Base-by-base conservation (phyloP, 2,888 invertebrate species). In the Rhopalosiphum nymphaeae region DNA sequence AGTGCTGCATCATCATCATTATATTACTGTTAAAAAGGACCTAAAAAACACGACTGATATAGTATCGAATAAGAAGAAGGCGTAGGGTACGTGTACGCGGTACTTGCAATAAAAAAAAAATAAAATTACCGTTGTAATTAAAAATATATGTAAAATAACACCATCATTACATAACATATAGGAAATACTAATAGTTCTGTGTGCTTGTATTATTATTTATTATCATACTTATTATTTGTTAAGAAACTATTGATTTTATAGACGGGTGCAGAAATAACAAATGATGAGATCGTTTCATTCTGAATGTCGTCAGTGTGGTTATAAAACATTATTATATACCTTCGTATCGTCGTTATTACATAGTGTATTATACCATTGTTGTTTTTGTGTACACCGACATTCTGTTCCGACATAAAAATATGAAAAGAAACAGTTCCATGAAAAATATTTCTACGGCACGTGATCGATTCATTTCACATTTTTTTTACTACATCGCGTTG, bases 281-380 rank as follows among this genome's bases (percentile, higher is more conserved):
- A 78, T 78, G 21, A 57, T 36, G 56, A 89, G 89, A 89, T 89
- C 89, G 89, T 56, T 89, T 89, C 42, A 42, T 29, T 57, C 56
- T 13, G 56, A 89, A 89, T 53, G 89, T 56, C 16, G 42, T 56
- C 56, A 89, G 42, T 78, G 78, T 78, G 36, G 21, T 78, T 78
- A 36, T 78, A 78, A 36, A 78, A 78, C 9, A 78, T 78, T 78
- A 36, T 78, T 78, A 42, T 78, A 78, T 21, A 78, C 78, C 78
- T 36, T 36, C 21, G 78, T 78, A 78, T 21, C 36, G 9, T 21
- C 21, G 78, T 78, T 78, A 21, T 78, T 78, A 78, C 16, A 78
- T 78, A 36, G 53, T 53, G 53, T 78, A 36, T 78, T 36, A 36
- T 78, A 36, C 78, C 78, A 78, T 78, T 78, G 36, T 78, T 36